phyloP scores from a whole-genome alignment of 2,888 invertebrate species.

The Drosophila paranaensis region DNA sequence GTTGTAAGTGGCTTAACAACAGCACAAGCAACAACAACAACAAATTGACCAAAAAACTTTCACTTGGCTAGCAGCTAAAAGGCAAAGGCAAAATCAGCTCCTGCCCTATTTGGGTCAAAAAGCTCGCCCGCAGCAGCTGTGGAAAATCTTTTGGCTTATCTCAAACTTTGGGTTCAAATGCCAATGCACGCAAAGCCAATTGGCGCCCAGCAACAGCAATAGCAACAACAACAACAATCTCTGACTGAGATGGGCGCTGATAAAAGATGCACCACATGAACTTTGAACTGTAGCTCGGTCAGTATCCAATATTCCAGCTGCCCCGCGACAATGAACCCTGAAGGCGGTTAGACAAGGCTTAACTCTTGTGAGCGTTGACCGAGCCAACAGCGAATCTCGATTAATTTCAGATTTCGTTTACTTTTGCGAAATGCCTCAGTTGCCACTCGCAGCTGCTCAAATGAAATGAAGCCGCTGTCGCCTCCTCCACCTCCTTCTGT shows the following conservation, averaged over 20 bases:
- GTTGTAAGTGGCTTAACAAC: conserved; percentile 67
- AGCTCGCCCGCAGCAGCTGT: conserved; percentile 34
- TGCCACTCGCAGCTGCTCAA: conserved; percentile 6
- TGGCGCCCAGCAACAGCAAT: conserved; percentile 25
- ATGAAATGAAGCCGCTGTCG: conserved; percentile 7
- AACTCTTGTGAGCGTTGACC: background rate
- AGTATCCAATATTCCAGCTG: conserved; percentile 55
- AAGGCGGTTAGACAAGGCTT: background rate
- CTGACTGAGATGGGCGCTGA: conserved; percentile 61
- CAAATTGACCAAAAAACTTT: conserved; percentile 56
- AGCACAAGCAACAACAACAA: conserved; percentile 24
- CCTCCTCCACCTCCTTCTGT: background rate
- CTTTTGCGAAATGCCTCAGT: conserved; percentile 3
- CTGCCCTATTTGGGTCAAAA: conserved; percentile 67
- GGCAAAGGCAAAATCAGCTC: conserved; percentile 18
- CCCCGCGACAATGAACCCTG: conserved; percentile 56
- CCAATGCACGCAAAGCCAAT: conserved; percentile 67
- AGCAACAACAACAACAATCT: conserved; percentile 25
- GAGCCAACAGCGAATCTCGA: background rate
- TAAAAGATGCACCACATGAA: conserved; percentile 62
- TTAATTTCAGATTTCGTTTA: conserved; percentile 15
- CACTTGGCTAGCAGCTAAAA: conserved; percentile 51
- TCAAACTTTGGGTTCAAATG: conserved; percentile 67
- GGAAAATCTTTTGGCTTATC: conserved; percentile 49
- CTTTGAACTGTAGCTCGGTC: conserved; percentile 63